Evolutionary conservation across 2,888 invertebrate genomes (phyloP), one percentile per base, ranked within the genome.

Genomic region (Oasisia sp.): DNA sequence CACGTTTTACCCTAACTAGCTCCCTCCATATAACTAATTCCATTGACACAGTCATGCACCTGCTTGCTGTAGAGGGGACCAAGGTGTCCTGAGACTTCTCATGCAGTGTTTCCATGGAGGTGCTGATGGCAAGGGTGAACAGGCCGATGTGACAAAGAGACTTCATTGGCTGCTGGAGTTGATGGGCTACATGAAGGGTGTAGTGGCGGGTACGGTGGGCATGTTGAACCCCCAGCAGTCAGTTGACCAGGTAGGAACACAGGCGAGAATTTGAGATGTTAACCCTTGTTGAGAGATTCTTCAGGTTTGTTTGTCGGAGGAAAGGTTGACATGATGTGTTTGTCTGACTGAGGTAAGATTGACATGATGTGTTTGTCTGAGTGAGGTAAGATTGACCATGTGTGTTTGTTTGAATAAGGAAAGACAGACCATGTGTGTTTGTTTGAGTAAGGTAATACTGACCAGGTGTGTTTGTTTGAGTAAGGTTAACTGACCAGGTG

Each of bases 151-250:
- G 14, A 92, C 94, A 91, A 92, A 93, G 45, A 92, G 94, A 27
- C 93, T 95, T 74, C 94, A 95, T 92, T 96, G 96, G 96, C 92
- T 95, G 32, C 92, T 95, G 44, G 95, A 96, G 91, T 93, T 95
- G 89, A 94, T 95, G 93, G 96, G 96, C 11, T 95, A 95, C 93
- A 93, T 94, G n/a, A 93, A 94, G 91, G 95, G 95, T 92, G 93
- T 95, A 7, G 92, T 93, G 74, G 92, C 74, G 32, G 92, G 74
- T 12, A 91, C 56, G 4, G 89, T 92, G 27, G 58, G 27, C 19
- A 19, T 58, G 58, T 58, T 19, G 19, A 19, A 58, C 58, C 58
- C 19, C 4, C 11, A 4, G 14, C 58, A 19, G 58, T 58, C 58
- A 58, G 58, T 19, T 58, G 58, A 58, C 58, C 58, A 58, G 58